Conservation (phyloP, 2,113 vertebrate genomes). For the Acrocephalus arundinaceus region DNA sequence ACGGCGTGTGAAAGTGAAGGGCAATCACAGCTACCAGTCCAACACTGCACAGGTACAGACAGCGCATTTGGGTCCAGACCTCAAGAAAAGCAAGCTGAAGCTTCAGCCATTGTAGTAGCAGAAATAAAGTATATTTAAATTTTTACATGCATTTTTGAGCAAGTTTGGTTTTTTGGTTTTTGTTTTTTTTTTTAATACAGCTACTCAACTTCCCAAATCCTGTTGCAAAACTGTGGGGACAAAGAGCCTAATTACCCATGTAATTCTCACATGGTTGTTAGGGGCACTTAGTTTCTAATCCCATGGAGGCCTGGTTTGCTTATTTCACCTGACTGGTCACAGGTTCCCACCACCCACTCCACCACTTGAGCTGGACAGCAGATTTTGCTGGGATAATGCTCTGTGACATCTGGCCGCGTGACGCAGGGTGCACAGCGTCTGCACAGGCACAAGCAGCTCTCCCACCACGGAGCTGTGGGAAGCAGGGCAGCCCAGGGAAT, state of each 20-base stretch:
- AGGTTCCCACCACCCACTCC: background rate
- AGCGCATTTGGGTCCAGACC: background rate
- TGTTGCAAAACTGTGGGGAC: background rate
- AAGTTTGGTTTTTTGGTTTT: background rate
- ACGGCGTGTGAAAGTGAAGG: background rate
- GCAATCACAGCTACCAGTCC: background rate
- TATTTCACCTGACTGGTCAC: background rate
- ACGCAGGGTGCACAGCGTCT: accelerated
- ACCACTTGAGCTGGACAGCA: background rate
- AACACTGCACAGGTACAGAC: background rate
- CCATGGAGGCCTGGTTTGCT: background rate
- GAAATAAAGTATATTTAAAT: constrained; percentile 19
- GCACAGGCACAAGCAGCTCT: accelerated
- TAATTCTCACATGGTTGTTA: constrained; percentile 21
- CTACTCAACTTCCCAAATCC: background rate
- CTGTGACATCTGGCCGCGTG: accelerated
- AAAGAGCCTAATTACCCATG: background rate
- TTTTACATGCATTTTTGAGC: constrained; percentile 13
- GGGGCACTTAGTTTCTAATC: constrained; percentile 3
- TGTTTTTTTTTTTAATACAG: background rate
- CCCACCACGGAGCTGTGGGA: background rate
- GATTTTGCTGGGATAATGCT: background rate
- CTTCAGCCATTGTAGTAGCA: background rate
- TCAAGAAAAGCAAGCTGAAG: constrained; percentile 1
- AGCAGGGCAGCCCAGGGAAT: background rate